Conservation (phyloP, 2,888 invertebrate genomes). For the Trachelus troglodyta region DNA sequence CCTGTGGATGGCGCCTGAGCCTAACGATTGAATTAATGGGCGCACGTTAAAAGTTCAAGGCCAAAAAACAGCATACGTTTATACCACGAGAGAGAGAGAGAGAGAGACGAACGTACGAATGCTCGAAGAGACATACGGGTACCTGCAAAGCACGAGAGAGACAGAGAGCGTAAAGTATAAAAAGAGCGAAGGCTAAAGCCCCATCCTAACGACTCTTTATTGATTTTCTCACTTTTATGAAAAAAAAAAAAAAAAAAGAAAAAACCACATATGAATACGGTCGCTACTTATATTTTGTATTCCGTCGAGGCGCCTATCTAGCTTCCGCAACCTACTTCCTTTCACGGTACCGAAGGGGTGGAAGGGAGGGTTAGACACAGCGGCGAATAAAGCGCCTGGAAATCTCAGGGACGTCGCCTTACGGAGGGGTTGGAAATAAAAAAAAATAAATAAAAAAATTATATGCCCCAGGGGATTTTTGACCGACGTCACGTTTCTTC, state of each 20-base stretch:
- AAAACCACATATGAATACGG: slow-evolving; percentile 34
- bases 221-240: slow-evolving; percentile 49
- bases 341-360: slow-evolving; percentile 21
- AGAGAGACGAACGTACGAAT: slow-evolving; percentile 12
- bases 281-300: slow-evolving; percentile 29
- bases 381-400: background rate
- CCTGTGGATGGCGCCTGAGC: slow-evolving; percentile 8
- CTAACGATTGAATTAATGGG: background rate
- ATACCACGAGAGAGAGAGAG: background rate
- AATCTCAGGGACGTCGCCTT: background rate
- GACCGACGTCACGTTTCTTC: background rate
- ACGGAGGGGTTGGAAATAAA: background rate
- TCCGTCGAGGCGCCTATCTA: slow-evolving; percentile 16
- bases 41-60: background rate
- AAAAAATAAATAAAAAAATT: background rate
- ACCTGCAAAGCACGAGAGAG: slow-evolving; percentile 20
- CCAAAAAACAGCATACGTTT: background rate
- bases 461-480: background rate
- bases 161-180: slow-evolving; percentile 10
- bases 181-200: slow-evolving; percentile 18
- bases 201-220: slow-evolving; percentile 42
- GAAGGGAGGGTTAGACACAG: background rate
- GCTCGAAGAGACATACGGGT: slow-evolving; percentile 2
- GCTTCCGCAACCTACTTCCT: slow-evolving; percentile 41
- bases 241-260: background rate